Base-by-base conservation (phyloP, 2,888 invertebrate genomes). In the Heliconius cydno region DNA sequence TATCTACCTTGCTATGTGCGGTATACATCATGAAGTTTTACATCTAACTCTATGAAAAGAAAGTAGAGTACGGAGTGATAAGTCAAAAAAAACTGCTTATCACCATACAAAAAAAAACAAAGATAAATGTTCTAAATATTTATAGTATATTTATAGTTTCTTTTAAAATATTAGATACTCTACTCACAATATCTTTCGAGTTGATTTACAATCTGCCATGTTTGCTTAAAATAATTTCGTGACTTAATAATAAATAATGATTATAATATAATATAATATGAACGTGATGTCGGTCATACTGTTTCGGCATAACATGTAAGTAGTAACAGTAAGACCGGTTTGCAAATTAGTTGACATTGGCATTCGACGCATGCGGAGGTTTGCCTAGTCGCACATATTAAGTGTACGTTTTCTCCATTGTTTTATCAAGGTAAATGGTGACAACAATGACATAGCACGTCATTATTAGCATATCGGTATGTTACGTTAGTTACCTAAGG, bases 331-430 rank as follows among this genome's bases (percentile, higher is more conserved):
- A 90, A 85, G 89, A 90, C 91, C 85, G 87, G 92, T 91, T 94
- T 93, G 92, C 91, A 92, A 93, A 93, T 93, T 86, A 92, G 88
- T 88, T 90, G 92, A 90, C 92, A 92, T 93, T 93, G 92, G 90
- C 91, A 94, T 92, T 93, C 93, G 89, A 46, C 66, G 78, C 81
- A 79, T 73, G 78, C 77, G 67, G 66, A 79, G 81, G 74, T 74
- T 79, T 78, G 77, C 75, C 81, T 81, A 79, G 77, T 78, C 79
- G 81, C 83, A 70, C 81, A 80, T 77, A 79, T 71, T 74, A 71
- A 79, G 60, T 65, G 75, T 41, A 41, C 71, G 78, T 80, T 81
- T 78, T 82, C 74, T 77, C 80, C 76, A 82, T 82, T 80, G 79
- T 82, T 82, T 76, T 71, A 79, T 79, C 77, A 73, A 79, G 71